Evolutionary conservation across 2,888 invertebrate genomes (phyloP), one percentile per base, ranked within the genome.

Genomic region (Mythimna pallens): DNA sequence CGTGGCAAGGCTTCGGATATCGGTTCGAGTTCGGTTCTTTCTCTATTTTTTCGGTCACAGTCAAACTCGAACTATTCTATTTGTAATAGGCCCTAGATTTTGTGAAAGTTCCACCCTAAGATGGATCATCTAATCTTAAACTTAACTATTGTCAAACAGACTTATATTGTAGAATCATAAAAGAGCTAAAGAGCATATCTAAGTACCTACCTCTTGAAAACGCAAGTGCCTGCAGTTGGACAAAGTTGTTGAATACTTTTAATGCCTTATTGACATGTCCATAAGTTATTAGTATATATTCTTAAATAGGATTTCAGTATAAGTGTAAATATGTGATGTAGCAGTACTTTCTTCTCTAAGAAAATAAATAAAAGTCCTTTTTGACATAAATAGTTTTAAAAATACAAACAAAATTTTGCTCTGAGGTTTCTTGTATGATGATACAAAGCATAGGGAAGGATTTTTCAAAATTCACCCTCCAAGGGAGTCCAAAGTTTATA

Each of bases 1-100:
- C 81, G 66, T 78, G 77, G 81, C 81, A 80, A 30, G 36, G 54
- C 43, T 50, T 78, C 5, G 20, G 36, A 22, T 47, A 14, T 47
- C 47, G 17, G 47, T 47, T 47, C 17, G 47, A 17, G 3, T 57
- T 14, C 17, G 20, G 25, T 74, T 69, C 43, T 77, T 50, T 64
- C 22, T 58, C 47, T 43, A 34, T 17, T 17, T 25, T 43, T 12
- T 34, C 30, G 20, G 34, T 78, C 57, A 20, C 14, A 36, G 12
- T 36, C 14, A 22, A 20, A 5, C 36, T 61, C 2, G 22, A 58
- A 59, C 70, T 25, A 22, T 78, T 62, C 22, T 70, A 40, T 65
- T 47, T 22, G 0, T 22, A 61, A 54, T 36, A 5, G 20, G 17
- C 22, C 12, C 22, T 43, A 20, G 7, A 36, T 58, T 40, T 6